phyloP scores from a whole-genome alignment of 2,113 vertebrate species.

The Eidolon helvum region DNA sequence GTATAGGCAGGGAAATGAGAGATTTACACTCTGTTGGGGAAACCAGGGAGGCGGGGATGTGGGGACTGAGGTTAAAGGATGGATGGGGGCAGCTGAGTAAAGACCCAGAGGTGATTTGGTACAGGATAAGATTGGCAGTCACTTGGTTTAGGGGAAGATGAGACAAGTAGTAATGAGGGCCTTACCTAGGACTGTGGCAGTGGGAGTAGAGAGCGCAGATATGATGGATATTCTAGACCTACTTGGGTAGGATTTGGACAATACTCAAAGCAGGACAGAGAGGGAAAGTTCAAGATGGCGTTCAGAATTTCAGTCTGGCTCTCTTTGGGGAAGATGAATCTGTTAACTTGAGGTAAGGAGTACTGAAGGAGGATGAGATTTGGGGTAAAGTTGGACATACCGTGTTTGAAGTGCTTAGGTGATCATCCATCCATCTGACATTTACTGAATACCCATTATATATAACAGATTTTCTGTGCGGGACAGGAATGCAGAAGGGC shows the following conservation, averaged over 20 bases:
- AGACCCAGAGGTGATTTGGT: neutral
- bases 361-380: neutral
- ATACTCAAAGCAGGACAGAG: neutral
- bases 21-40: neutral
- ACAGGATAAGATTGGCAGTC: neutral
- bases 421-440: neutral
- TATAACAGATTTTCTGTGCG: neutral
- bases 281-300: neutral
- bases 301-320: neutral
- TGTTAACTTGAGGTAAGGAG: neutral
- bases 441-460: neutral
- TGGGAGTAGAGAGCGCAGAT: neutral
- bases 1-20: neutral
- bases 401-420: neutral
- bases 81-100: neutral
- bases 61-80: neutral
- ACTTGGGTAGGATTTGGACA: neutral
- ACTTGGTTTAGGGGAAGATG: neutral
- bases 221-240: neutral
- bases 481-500: neutral
- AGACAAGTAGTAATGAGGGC: neutral
- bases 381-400: neutral
- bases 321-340: neutral
- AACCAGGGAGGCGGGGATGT: neutral
- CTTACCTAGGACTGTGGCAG: neutral